Conservation (phyloP, 1,140 invertebrate genomes). For the Oreohelix idahoensis region DNA sequence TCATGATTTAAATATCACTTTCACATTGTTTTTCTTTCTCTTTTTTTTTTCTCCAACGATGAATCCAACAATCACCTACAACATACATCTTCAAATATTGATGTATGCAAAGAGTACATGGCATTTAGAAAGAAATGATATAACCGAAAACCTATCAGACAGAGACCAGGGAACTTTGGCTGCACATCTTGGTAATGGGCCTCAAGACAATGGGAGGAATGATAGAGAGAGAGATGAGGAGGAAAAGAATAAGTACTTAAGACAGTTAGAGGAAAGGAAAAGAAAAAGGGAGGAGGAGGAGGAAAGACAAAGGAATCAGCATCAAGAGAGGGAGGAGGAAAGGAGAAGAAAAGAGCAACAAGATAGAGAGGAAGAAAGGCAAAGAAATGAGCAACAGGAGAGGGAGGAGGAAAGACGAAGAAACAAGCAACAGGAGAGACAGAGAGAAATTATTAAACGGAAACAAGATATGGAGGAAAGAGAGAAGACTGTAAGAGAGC, state of each 20-base stretch:
- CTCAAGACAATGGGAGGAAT: background rate
- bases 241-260: conserved; percentile 7
- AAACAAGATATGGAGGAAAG: background rate
- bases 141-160: background rate
- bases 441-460: background rate
- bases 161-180: background rate
- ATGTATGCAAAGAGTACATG: background rate
- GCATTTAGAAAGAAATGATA: background rate
- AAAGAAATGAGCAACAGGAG: background rate
- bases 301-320: background rate
- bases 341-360: background rate
- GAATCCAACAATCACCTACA: too few relatives aligned
- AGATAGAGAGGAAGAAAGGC: background rate
- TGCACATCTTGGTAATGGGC: background rate
- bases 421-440: background rate
- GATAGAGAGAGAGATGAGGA: background rate
- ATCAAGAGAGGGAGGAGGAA: background rate
- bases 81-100: background rate
- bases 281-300: conserved; percentile 11
- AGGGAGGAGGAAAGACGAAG: background rate
- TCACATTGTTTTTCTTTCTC: too few relatives aligned
- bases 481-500: background rate
- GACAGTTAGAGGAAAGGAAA: conserved; percentile 15
- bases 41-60: too few relatives aligned
- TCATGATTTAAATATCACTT: background rate